Base-by-base conservation (phyloP, 2,113 vertebrate genomes). In the Garra rufa region DNA sequence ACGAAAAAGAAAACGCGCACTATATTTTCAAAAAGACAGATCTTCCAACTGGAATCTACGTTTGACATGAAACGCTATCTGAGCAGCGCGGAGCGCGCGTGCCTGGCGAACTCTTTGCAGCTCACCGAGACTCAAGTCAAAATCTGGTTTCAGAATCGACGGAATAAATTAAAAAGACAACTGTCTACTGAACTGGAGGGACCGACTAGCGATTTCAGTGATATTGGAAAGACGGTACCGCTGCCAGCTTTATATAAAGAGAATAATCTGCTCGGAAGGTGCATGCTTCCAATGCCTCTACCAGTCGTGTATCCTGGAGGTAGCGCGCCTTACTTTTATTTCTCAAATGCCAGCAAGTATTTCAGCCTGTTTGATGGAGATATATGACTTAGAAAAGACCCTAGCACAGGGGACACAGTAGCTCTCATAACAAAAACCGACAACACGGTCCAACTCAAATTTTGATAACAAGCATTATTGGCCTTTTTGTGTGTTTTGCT, bases 1-100 rank as follows among this genome's bases (percentile, higher is more conserved):
- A 89, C 93, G 81, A 96, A 94, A 89, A 97, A 97, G 92, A 96
- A 96, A 85, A 96, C 95, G 1, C 93, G 96, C 90, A 97, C 96
- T 1, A 96, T 96, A 82, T 97, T 97, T 86, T 97, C 96, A 85
- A 96, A 96, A 90, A 95, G 95, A 89, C 96, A 96, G 91, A 96
- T 97, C 69, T 96, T 96, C 89, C 96, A 96, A 91, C 91, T 96
- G 92, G 96, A 97, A 89, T 95, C 96, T 89, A 96, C 96, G 41
- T 97, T 96, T 91, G 96, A 96, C 69, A 94, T 95, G 93, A 96
- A 97, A 85, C 93, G 96, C 11, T 97, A 96, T 44, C 91, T 97
- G 88, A 97, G 96, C 92, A 97, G 96, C 88, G 91, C 96, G 0
- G 96, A 97, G 89, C 84, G 96, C 74, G 95, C 95, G 5, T 94